Evolutionary conservation across 2,888 invertebrate genomes (phyloP).

Genomic region (Pollenia labialis): DNA sequence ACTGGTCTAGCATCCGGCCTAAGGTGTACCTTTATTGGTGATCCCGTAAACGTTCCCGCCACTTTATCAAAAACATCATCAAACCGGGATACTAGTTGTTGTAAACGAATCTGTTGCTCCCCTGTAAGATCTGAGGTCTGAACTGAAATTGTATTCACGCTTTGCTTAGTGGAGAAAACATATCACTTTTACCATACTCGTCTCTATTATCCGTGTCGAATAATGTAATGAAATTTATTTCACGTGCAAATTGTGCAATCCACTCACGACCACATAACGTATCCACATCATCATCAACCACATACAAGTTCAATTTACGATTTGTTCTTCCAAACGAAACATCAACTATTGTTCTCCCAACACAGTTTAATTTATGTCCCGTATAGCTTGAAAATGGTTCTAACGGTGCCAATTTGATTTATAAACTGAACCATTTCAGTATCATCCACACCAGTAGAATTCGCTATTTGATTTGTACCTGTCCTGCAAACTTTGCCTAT

Average conservation of each 20-base stretch:
- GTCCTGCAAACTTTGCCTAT: constrained; percentile 16
- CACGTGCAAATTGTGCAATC: constrained; percentile 28
- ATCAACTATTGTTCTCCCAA: constrained; percentile 11
- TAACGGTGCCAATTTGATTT: not conserved
- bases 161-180: not conserved
- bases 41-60: constrained; percentile 17
- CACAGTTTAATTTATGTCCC: not conserved
- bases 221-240: constrained; percentile 32
- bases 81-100: not conserved
- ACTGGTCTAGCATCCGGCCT: constrained; percentile 22
- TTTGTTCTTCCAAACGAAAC: not conserved
- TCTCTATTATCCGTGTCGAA: not conserved
- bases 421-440: constrained; percentile 1
- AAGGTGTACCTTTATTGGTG: constrained; percentile 14
- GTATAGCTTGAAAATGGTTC: constrained; percentile 18
- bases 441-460: not conserved
- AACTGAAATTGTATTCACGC: not conserved
- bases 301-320: constrained; percentile 21
- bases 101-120: constrained; percentile 13
- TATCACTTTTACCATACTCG: not conserved
- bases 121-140: not conserved
- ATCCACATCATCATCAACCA: constrained; percentile 7
- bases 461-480: not conserved
- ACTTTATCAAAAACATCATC: constrained; percentile 16
- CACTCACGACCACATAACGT: constrained; percentile 37